A percentile compares a stretch with the other conserved stretches of the same genome.
Evolutionary conservation across 92 coral and sea anemone genomes (phyloP).

Genomic region (Montipora capitata): DNA sequence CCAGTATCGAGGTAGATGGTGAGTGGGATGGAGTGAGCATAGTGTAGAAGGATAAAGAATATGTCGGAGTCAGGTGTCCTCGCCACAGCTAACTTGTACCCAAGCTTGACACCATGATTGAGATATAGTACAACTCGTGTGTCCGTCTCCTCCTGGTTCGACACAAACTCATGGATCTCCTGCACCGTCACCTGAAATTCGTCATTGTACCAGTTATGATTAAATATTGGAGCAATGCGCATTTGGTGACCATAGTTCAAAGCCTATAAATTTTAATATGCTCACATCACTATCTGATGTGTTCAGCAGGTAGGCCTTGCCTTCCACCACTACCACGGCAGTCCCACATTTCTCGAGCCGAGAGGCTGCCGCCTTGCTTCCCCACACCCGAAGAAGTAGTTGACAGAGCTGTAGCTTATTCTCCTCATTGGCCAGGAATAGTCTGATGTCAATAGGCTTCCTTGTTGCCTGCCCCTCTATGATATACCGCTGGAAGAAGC

Average conservation of each 20-base stretch:
- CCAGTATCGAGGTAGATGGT: constrained; percentile 76
- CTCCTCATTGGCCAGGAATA: constrained; percentile 59
- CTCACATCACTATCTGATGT: constrained; percentile 24
- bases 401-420: constrained; percentile 58
- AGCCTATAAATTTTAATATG: neutral
- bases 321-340: constrained; percentile 50
- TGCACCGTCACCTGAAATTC: constrained; percentile 31
- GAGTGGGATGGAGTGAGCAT: constrained; percentile 67
- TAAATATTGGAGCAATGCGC: neutral
- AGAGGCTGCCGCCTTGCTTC: constrained; percentile 16
- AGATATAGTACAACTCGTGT: constrained; percentile 69
- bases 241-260: neutral
- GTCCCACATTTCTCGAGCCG: constrained; percentile 35
- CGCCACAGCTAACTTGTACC: constrained; percentile 73
- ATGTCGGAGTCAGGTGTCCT: constrained; percentile 79
- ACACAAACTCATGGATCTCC: constrained; percentile 38
- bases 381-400: constrained; percentile 47
- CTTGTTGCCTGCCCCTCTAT: constrained; percentile 71
- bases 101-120: constrained; percentile 47
- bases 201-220: constrained; percentile 37
- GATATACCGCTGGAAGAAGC: constrained; percentile 56
- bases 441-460: constrained; percentile 73
- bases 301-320: constrained; percentile 44
- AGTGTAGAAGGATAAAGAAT: constrained; percentile 69
- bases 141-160: constrained; percentile 84